These are phyloP conservation scores for Drosophila dives DNA, from an alignment of 2,888 invertebrate species.

Conservation along the genomic window DNA sequence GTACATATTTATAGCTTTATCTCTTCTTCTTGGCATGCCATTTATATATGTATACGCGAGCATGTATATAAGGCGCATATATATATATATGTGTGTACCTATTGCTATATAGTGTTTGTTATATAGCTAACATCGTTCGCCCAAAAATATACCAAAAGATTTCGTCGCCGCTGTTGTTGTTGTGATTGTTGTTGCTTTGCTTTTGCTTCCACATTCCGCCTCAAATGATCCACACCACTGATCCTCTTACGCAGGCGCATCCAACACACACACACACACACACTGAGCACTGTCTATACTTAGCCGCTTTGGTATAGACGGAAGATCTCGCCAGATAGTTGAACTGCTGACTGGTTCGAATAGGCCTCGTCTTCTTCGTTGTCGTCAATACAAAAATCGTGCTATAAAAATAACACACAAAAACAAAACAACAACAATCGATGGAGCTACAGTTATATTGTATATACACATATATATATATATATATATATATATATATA, in stretches of 20 bases:
- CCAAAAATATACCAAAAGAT: constrained; percentile 63
- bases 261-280: constrained; percentile 20
- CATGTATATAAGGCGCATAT: constrained; percentile 27
- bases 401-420: constrained; percentile 69
- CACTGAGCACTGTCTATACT: constrained; percentile 60
- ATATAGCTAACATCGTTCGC: constrained; percentile 58
- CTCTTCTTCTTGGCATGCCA: constrained; percentile 67
- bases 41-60: constrained; percentile 19
- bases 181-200: constrained; percentile 22
- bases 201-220: constrained; percentile 51
- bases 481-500: neutral
- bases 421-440: constrained; percentile 30
- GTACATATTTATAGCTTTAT: constrained; percentile 76
- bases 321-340: constrained; percentile 65
- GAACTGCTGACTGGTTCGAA: constrained; percentile 50
- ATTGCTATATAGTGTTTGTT: constrained; percentile 43
- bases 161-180: constrained; percentile 21
- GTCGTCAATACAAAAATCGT: constrained; percentile 36
- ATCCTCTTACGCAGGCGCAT: constrained; percentile 72
- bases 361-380: constrained; percentile 30
- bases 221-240: constrained; percentile 61
- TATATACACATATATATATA: neutral
- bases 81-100: constrained; percentile 6
- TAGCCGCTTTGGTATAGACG: constrained; percentile 59
- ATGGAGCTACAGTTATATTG: constrained; percentile 14